A percentile compares a stretch with the other conserved stretches of the same genome.
Conservation (phyloP, 2,888 invertebrate genomes). For the Syrphus vitripennis region DNA sequence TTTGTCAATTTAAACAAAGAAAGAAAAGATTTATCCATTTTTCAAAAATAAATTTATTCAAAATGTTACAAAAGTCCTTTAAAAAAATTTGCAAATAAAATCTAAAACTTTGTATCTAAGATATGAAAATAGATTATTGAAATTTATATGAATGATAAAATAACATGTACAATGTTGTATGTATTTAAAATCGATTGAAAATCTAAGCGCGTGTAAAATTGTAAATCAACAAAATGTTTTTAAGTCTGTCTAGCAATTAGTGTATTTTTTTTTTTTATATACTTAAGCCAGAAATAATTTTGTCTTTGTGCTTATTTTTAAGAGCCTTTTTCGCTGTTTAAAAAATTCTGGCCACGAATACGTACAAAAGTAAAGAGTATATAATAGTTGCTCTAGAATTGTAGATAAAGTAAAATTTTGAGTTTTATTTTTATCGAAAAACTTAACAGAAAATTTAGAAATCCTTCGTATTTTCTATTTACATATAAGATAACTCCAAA, state of each 20-base stretch:
- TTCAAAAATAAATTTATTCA: conserved; percentile 31
- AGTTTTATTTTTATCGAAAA: too few relatives aligned
- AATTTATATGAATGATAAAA: not conserved
- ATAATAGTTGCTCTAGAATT: too few relatives aligned
- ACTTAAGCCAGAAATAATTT: not conserved
- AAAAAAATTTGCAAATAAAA: not conserved
- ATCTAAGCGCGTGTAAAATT: not conserved
- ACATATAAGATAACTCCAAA: too few relatives aligned
- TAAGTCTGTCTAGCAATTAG: not conserved
- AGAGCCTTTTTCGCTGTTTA: not conserved
- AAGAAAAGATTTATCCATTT: conserved; percentile 20
- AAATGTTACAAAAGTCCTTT: conserved; percentile 31
- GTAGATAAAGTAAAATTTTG: too few relatives aligned
- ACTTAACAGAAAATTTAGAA: too few relatives aligned
- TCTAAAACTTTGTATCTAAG: conserved; percentile 4
- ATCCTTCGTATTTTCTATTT: too few relatives aligned
- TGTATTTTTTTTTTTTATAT: not conserved
- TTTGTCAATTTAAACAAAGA: conserved; percentile 60
- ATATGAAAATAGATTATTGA: not conserved
- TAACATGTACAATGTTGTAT: not conserved
- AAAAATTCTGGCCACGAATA: too few relatives aligned
- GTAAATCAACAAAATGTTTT: not conserved
- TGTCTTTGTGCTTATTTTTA: not conserved
- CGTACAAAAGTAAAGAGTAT: too few relatives aligned
- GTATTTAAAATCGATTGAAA: not conserved